Conservation (phyloP, 2,113 vertebrate species). For the Tragelaphus scriptus region DNA sequence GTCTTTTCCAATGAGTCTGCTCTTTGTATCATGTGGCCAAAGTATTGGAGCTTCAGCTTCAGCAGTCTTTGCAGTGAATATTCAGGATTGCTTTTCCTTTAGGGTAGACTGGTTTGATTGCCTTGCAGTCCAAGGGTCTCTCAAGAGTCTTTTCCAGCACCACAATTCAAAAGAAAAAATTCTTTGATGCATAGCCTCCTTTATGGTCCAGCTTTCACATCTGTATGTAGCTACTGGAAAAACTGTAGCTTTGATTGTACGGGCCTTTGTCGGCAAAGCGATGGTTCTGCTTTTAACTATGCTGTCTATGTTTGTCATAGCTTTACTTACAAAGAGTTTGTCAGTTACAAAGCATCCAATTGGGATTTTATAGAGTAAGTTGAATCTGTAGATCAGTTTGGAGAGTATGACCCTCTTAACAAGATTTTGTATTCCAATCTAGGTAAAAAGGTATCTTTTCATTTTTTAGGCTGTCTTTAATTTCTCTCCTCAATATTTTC, state of each 20-base stretch:
- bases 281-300: not conserved
- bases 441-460: not conserved
- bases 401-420: not conserved
- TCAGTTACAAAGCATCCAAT: not conserved
- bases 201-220: not conserved
- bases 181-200: not conserved
- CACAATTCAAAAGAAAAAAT: not conserved
- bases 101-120: not conserved
- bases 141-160: not conserved
- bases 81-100: not conserved
- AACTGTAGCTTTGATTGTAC: not conserved
- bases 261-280: not conserved
- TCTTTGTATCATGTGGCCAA: not conserved
- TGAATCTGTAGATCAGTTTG: not conserved
- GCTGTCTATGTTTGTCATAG: not conserved
- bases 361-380: not conserved
- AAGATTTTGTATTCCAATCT: not conserved
- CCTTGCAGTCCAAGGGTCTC: not conserved
- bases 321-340: not conserved
- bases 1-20: not conserved
- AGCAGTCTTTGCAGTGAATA: not conserved
- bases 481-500: not conserved
- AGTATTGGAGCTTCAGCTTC: not conserved
- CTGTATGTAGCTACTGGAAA: not conserved
- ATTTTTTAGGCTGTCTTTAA: not conserved